Evolutionary conservation across 2,888 invertebrate species (phyloP).

Genomic region (Penaeus monodon): DNA sequence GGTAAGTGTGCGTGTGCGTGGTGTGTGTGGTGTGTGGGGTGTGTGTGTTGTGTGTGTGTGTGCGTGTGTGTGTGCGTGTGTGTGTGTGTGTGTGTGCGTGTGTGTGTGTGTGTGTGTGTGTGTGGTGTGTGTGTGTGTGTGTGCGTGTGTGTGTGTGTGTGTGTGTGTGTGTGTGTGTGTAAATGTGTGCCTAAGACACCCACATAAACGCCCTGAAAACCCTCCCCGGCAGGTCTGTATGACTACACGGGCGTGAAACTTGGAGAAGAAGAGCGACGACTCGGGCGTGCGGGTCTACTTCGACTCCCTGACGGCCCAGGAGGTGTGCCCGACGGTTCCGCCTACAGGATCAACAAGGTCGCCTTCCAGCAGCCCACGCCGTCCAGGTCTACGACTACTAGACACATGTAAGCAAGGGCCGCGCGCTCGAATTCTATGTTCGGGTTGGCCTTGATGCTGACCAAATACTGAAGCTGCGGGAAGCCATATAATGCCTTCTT

Average conservation of each 20-base stretch:
- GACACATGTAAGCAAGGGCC: conserved; percentile 84
- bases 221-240: conserved; percentile 57
- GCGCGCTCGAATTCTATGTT: too few relatives aligned
- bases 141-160: neutral
- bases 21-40: too few relatives aligned
- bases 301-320: conserved; percentile 78
- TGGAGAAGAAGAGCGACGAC: conserved; percentile 78
- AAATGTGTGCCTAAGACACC: neutral
- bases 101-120: neutral
- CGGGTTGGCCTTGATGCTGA: too few relatives aligned
- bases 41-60: neutral
- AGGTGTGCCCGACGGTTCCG: conserved; percentile 85
- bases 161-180: neutral
- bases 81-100: neutral
- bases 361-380: conserved; percentile 87
- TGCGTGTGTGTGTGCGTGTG: neutral
- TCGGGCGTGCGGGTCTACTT: conserved; percentile 80
- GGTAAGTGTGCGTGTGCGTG: conserved; percentile 70
- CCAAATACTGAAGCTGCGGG: too few relatives aligned
- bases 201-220: neutral
- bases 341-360: conserved; percentile 85
- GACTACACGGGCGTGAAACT: conserved; percentile 73
- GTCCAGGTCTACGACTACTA: conserved; percentile 91
- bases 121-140: neutral
- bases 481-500: too few relatives aligned